These are phyloP conservation scores for Alectoris magna DNA, from an alignment of 2,797 vertebrate genomes.

Conservation along the genomic window DNA sequence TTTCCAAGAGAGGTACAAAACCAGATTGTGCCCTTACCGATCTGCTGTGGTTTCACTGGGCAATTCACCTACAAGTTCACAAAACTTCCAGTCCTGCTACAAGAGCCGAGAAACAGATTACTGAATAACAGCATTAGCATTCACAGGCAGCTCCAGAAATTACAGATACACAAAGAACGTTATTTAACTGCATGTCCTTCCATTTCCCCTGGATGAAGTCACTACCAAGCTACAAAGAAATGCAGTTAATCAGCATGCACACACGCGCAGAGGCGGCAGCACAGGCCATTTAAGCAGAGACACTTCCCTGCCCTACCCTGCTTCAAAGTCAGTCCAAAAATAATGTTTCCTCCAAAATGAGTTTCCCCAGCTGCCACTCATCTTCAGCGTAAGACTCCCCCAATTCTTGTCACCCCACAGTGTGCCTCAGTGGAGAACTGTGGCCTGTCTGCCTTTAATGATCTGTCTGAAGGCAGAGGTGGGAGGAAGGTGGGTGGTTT, in stretches of 20 bases:
- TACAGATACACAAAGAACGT: slow-evolving; percentile 10
- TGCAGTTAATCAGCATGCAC: neutral
- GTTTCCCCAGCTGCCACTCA: neutral
- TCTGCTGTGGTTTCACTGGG: neutral
- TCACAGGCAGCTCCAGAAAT: slow-evolving; percentile 39
- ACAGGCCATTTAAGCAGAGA: neutral
- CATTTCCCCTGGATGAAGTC: slow-evolving; percentile 44
- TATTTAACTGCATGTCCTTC: slow-evolving; percentile 33
- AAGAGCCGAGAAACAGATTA: neutral
- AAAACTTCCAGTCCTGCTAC: neutral
- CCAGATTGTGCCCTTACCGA: neutral
- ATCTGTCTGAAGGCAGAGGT: neutral
- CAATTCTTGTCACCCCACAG: neutral
- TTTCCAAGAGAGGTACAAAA: neutral
- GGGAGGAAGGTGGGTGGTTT: neutral
- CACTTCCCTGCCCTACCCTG: neutral
- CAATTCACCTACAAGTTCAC: neutral
- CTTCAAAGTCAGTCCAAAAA: neutral
- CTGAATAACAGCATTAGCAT: slow-evolving; percentile 38
- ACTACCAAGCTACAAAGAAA: neutral
- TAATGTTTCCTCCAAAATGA: neutral
- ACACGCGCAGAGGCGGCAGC: neutral
- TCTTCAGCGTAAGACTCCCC: neutral
- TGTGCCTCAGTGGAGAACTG: neutral
- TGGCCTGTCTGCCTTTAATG: neutral